Evolutionary conservation across 35 echinoderm and acorn worm genomes (phyloP).

Genomic region (Lytechinus variegatus): DNA sequence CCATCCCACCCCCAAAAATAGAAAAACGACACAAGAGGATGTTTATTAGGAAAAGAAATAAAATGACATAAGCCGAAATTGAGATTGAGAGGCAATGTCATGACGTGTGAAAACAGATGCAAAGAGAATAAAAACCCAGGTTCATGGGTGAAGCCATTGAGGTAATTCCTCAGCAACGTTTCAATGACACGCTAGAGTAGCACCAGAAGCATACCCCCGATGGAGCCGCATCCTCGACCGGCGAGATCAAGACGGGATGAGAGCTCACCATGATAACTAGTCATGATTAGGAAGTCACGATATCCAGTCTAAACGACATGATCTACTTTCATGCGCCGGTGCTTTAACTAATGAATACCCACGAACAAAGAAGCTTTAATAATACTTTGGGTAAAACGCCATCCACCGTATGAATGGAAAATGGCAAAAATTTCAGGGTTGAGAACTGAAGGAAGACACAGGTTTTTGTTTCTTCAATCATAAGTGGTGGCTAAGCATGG

Average conservation of each 20-base stretch:
- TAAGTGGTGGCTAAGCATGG: too few species aligned
- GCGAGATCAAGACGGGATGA: background rate
- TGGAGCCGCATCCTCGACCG: background rate
- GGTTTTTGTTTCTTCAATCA: too few species aligned
- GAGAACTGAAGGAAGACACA: too few species aligned
- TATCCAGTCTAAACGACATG: slow-evolving; percentile 28
- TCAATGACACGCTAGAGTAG: background rate
- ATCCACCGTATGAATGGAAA: background rate
- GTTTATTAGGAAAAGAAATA: too few species aligned
- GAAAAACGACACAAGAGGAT: too few species aligned
- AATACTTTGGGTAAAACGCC: background rate
- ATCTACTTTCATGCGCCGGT: slow-evolving; percentile 33
- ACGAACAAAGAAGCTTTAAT: background rate
- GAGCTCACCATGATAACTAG: background rate
- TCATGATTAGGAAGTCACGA: slow-evolving; percentile 2
- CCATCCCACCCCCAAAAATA: too few species aligned
- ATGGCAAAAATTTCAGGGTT: background rate
- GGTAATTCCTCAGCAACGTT: background rate
- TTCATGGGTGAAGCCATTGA: background rate
- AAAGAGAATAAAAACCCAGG: background rate
- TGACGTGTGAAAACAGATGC: background rate
- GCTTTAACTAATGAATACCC: slow-evolving; percentile 15
- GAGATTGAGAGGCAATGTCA: too few species aligned
- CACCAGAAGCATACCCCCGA: background rate
- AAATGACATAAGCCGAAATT: too few species aligned